Evolutionary conservation across 2,797 vertebrate genomes (phyloP).

Genomic region (Amblyraja radiata): DNA sequence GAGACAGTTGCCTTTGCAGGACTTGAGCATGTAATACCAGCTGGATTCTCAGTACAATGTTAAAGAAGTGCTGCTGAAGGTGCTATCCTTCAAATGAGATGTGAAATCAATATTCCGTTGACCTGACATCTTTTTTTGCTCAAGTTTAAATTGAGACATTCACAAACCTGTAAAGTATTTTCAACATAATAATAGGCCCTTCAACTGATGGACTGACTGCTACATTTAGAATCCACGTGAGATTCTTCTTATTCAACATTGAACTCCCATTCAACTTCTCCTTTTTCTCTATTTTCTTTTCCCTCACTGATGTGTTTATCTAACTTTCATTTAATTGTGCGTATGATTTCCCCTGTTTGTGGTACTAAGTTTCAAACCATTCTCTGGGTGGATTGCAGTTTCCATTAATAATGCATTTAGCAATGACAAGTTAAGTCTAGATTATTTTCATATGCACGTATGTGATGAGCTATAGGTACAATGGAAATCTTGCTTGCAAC

Average conservation of each 20-base stretch:
- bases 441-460: too few relatives aligned
- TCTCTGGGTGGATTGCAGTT: too few relatives aligned
- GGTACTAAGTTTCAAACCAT: too few relatives aligned
- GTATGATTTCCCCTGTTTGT: not conserved
- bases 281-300: not conserved
- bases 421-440: too few relatives aligned
- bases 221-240: not conserved
- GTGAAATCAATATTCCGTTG: not conserved
- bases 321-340: not conserved
- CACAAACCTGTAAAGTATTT: not conserved
- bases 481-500: too few relatives aligned
- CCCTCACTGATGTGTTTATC: not conserved
- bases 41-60: not conserved
- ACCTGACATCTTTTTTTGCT: not conserved
- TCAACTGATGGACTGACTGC: not conserved
- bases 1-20: not conserved
- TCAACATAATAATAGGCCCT: not conserved
- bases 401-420: too few relatives aligned
- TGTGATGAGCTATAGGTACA: too few relatives aligned
- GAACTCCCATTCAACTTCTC: not conserved
- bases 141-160: not conserved
- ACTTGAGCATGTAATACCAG: not conserved
- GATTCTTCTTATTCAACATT: not conserved
- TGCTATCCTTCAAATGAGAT: slow-evolving; percentile 16
- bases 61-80: not conserved